These are phyloP conservation scores for Sebastes schlegelii DNA, from an alignment of 2,113 vertebrate species.

Conservation along the genomic window DNA sequence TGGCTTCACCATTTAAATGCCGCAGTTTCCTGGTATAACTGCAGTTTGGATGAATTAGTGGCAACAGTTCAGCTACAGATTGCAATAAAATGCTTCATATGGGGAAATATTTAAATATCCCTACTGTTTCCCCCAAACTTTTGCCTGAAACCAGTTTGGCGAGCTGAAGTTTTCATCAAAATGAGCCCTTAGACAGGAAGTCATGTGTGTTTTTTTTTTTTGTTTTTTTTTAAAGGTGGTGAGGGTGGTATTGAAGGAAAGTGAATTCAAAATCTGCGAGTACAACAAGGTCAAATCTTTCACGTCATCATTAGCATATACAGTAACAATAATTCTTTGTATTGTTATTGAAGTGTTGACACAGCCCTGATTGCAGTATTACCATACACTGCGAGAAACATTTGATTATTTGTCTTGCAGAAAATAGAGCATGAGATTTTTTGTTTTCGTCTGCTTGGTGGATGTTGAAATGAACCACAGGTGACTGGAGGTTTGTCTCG, in stretches of 20 bases:
- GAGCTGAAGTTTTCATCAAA: not conserved
- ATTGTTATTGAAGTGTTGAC: constrained; percentile 55
- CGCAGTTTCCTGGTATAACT: not conserved
- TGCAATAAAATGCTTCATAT: not conserved
- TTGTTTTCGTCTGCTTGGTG: constrained; percentile 40
- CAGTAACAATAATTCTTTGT: not conserved
- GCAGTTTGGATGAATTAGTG: not conserved
- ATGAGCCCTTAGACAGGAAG: not conserved
- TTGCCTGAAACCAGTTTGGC: not conserved
- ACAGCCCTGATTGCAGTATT: constrained; percentile 39
- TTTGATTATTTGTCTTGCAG: constrained; percentile 66
- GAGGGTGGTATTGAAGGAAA: not conserved
- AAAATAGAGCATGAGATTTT: constrained; percentile 64
- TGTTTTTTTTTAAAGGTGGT: not conserved
- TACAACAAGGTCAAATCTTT: constrained; percentile 7
- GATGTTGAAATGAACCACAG: constrained; percentile 61
- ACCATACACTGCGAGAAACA: constrained; percentile 25
- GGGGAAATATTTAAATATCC: not conserved
- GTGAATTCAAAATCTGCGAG: not conserved
- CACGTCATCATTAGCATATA: not conserved
- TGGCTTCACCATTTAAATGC: not conserved
- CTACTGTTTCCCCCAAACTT: not conserved
- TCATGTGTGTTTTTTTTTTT: not conserved
- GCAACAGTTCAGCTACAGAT: not conserved
- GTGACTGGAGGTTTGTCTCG: constrained; percentile 65